These are phyloP conservation scores for Aradophagus sp. DNA, from an alignment of 1,140 invertebrate species.

Conservation along the genomic window DNA sequence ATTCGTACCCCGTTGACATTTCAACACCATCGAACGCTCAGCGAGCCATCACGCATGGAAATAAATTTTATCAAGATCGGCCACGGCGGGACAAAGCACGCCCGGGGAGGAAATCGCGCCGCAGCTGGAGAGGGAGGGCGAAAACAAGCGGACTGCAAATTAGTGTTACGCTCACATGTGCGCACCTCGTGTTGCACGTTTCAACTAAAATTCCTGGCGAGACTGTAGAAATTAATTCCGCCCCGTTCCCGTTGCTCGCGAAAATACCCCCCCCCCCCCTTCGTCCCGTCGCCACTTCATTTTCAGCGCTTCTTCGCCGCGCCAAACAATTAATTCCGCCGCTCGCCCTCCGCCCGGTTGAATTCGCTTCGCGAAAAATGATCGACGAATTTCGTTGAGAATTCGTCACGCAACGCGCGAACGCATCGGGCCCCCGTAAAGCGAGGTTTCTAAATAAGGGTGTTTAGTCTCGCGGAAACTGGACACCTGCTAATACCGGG, in stretches of 20 bases:
- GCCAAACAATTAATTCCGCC: slow-evolving; percentile 7
- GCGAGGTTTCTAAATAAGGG: slow-evolving; percentile 29
- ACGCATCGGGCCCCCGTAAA: slow-evolving; percentile 1
- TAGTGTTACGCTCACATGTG: slow-evolving; percentile 49
- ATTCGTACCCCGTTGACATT: slow-evolving; percentile 18
- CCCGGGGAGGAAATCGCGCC: slow-evolving; percentile 35
- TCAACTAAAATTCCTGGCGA: slow-evolving; percentile 71
- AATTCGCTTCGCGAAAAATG: slow-evolving; percentile 25
- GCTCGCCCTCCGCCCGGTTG: slow-evolving; percentile 49
- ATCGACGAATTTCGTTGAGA: slow-evolving; percentile 10
- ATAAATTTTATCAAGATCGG: slow-evolving; percentile 38
- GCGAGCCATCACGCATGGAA: slow-evolving; percentile 16
- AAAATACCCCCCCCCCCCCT: slow-evolving; percentile 15
- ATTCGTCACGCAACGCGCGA: slow-evolving; percentile 19
- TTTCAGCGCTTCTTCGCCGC: neutral
- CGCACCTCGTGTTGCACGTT: slow-evolving; percentile 53
- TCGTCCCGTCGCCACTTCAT: slow-evolving; percentile 9
- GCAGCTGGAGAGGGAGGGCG: slow-evolving; percentile 32
- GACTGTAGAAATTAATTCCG: slow-evolving; percentile 65
- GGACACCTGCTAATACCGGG: slow-evolving; percentile 62
- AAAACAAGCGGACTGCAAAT: slow-evolving; percentile 53
- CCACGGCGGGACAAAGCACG: slow-evolving; percentile 33
- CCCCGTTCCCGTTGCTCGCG: slow-evolving; percentile 42
- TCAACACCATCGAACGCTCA: slow-evolving; percentile 16
- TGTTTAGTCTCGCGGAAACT: slow-evolving; percentile 62